A percentile compares a stretch with the other conserved stretches of the same genome.
Conservation (phyloP, 2,797 vertebrate species). For the Myoxocephalus aenaeus region DNA sequence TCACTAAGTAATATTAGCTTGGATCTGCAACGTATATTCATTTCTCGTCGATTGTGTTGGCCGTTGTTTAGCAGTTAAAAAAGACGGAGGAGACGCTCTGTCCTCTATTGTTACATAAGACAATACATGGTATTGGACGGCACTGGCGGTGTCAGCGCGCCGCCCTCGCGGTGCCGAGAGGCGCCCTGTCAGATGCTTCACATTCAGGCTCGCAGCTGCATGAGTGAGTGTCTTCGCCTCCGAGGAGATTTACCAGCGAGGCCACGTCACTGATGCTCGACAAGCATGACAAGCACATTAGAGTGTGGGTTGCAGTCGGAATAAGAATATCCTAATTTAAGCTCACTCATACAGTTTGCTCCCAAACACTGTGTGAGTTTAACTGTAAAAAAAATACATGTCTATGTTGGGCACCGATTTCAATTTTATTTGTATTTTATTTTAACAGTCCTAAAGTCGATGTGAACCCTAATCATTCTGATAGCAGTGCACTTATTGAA, state of each 20-base stretch:
- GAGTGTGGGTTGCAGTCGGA: background rate
- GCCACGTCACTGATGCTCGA: conserved; percentile 9
- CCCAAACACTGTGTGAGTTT: background rate
- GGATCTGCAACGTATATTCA: background rate
- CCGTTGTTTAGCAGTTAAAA: background rate
- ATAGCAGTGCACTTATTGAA: too few relatives aligned
- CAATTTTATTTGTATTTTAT: too few relatives aligned
- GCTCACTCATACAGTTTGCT: background rate
- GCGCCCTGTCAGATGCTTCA: background rate
- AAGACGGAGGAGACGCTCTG: background rate
- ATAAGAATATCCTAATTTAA: conserved; percentile 18
- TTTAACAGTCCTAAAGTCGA: too few relatives aligned
- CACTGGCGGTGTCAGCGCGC: background rate
- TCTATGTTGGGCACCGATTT: too few relatives aligned
- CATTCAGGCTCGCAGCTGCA: background rate
- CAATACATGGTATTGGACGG: too few relatives aligned
- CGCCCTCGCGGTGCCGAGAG: background rate
- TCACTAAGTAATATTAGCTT: background rate
- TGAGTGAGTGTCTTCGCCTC: background rate
- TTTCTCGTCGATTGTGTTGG: background rate
- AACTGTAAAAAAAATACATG: background rate
- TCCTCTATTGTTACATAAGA: background rate
- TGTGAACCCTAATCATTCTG: too few relatives aligned
- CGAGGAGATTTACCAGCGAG: background rate
- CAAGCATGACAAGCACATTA: conserved; percentile 13